Conservation (phyloP, 2,888 invertebrate species). For the Apamea crenata region DNA sequence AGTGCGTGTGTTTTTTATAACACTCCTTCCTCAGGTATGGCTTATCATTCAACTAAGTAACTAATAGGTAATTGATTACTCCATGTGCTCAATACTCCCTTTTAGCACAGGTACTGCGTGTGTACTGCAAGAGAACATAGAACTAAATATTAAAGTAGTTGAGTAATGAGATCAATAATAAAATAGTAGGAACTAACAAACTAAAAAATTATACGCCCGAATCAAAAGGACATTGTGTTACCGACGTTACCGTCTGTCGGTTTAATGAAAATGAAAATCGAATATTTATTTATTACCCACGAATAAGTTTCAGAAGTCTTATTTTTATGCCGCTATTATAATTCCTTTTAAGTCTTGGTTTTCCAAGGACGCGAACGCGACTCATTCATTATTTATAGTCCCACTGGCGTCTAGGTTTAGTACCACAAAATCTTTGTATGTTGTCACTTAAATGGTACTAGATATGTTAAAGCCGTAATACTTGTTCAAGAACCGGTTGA, state of each 20-base stretch:
- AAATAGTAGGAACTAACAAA: not conserved
- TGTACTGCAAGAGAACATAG: not conserved
- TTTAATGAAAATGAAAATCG: constrained; percentile 9
- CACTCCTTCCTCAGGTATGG: not conserved
- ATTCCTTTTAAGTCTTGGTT: constrained; percentile 36
- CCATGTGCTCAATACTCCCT: constrained; percentile 10
- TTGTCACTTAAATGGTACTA: constrained; percentile 54
- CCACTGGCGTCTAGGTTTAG: constrained; percentile 25
- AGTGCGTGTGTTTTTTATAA: not conserved
- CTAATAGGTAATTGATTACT: not conserved
- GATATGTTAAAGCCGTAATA: constrained; percentile 55
- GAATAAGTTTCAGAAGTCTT: constrained; percentile 13
- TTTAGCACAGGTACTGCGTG: not conserved
- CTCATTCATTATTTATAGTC: constrained; percentile 43
- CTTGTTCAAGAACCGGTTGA: constrained; percentile 74
- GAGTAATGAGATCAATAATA: too few species aligned
- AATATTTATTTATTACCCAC: constrained; percentile 23
- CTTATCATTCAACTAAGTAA: not conserved
- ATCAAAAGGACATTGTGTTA: constrained; percentile 4
- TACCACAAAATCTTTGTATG: constrained; percentile 40
- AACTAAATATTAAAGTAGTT: not conserved
- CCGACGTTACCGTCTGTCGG: not conserved
- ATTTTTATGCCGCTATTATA: constrained; percentile 34
- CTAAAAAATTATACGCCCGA: not conserved
- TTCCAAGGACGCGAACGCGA: constrained; percentile 34